Evolutionary conservation across 2,113 vertebrate species (phyloP), one percentile per base, ranked within the genome.

Genomic region (Tonatia bakeri): DNA sequence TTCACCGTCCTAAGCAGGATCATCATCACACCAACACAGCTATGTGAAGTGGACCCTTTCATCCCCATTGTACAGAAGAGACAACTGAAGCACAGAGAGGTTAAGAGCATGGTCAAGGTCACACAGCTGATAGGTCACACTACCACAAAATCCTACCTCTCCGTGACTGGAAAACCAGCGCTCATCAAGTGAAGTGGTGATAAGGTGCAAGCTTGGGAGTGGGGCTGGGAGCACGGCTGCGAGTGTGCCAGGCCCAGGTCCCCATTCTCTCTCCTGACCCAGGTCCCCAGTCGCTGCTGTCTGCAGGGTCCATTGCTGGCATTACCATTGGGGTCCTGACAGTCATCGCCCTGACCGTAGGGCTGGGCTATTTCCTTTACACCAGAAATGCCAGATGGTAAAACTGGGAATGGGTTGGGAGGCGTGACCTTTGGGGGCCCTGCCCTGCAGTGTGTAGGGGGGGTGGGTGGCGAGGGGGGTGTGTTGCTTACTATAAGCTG

Each of bases 281-380:
- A 94, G 94, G 38, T 61, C 14, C 69, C n/a, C 38, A 7, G 73
- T 38, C 59, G 12, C 69, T 52, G 43, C 61, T 91, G 15, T 80
- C 91, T n/a, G 11, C 15, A n/a, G 86, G 72, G 54, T 69, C 11
- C 81, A 73, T 96, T 2, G 52, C 70, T 56, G 96, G 89, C 54
- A 89, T 88, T n/a, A 43, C 67, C 26, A 0, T 36, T 0, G 67
- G 91, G 40, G 65, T 82, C 91, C 67, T 95, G 93, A n/a, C 8
- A 22, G 11, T 50, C 85, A 6, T 33, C 15, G 52, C 54, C 17
- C 36, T 96, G 72, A 33, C 11, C 28, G 0, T 7, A 56, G 91
- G 70, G 17, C 52, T 96, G 94, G 90, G 72, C 65, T 96, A 5
- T 76, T 77, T 97, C 54, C 31, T 96, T 28, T 45, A 15, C 72